Percentiles rank a stretch among this genome's conserved stretches.
Conservation (phyloP, 2,888 invertebrate genomes). For the Emmelina monodactyla region DNA sequence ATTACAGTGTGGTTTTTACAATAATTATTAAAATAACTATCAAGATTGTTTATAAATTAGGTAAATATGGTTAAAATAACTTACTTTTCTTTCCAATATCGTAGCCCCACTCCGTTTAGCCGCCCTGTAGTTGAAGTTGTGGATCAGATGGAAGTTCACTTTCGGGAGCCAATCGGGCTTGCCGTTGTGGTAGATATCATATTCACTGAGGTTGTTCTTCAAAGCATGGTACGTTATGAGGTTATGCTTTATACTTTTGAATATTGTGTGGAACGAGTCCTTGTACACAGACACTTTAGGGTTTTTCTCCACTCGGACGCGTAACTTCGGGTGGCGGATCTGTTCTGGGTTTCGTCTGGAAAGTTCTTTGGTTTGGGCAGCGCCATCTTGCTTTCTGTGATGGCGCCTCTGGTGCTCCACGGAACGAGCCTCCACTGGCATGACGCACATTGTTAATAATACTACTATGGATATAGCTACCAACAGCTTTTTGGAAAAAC, state of each 20-base stretch:
- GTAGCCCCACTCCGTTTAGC: slow-evolving; percentile 19
- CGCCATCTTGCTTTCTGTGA: slow-evolving; percentile 24
- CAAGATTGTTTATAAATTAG: too few species aligned
- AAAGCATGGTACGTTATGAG: too few species aligned
- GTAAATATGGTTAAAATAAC: slow-evolving; percentile 18
- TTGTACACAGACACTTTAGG: too few species aligned
- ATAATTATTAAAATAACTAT: too few species aligned
- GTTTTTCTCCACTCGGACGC: too few species aligned
- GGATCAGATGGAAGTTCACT: slow-evolving; percentile 50
- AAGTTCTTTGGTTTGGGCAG: slow-evolving; percentile 16
- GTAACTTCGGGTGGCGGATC: too few species aligned
- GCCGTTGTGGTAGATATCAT: slow-evolving; percentile 39
- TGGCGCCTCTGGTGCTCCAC: slow-evolving; percentile 40
- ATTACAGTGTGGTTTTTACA: too few species aligned
- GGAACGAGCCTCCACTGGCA: slow-evolving; percentile 39
- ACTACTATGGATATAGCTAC: slow-evolving; percentile 53
- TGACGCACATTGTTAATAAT: slow-evolving; percentile 50
- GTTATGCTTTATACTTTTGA: too few species aligned
- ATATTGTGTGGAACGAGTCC: too few species aligned
- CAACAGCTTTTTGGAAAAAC: slow-evolving; percentile 62
- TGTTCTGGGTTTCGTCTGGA: too few species aligned
- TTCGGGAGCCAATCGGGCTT: slow-evolving; percentile 51
- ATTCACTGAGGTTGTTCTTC: slow-evolving; percentile 43
- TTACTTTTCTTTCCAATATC: slow-evolving; percentile 44
- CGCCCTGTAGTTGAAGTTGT: slow-evolving; percentile 35